Percentiles rank a stretch among this genome's conserved stretches.
phyloP scores from a whole-genome alignment of 2,797 vertebrate genomes.

The Oreonectes daqikongensis region DNA sequence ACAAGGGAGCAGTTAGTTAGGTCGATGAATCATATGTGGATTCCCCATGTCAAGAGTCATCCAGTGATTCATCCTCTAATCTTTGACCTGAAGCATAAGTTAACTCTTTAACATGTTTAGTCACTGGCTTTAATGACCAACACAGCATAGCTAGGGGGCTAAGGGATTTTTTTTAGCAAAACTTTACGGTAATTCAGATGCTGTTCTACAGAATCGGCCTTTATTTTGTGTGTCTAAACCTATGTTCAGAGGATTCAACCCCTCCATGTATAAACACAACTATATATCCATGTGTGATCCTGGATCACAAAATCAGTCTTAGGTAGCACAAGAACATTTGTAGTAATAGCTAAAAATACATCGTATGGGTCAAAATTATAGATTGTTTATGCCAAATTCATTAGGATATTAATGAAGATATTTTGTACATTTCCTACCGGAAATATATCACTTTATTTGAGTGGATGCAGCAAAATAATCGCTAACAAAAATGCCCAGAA shows the following conservation, averaged over 20 bases:
- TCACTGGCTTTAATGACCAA: constrained; percentile 14
- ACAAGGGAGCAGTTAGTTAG: constrained; percentile 55
- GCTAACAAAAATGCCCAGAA: too few species aligned
- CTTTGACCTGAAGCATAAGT: constrained; percentile 17
- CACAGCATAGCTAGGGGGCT: not conserved
- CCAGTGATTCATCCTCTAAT: constrained; percentile 62
- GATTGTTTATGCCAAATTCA: too few species aligned
- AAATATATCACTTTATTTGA: too few species aligned
- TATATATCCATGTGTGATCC: too few species aligned
- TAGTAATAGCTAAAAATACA: too few species aligned
- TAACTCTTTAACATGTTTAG: constrained; percentile 29
- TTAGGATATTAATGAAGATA: too few species aligned
- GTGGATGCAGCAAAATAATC: too few species aligned
- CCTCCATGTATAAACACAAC: too few species aligned
- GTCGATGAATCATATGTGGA: constrained; percentile 70
- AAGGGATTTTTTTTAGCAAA: constrained; percentile 6
- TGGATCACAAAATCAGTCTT: too few species aligned
- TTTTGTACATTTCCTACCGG: too few species aligned
- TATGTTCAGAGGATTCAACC: not conserved
- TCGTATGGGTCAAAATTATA: too few species aligned
- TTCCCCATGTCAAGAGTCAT: constrained; percentile 66
- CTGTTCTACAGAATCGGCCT: not conserved
- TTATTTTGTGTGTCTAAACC: not conserved
- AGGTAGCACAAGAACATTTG: too few species aligned
- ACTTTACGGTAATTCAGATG: not conserved